phyloP scores from a whole-genome alignment of 2,888 invertebrate species.

The Morinoia aosen region DNA sequence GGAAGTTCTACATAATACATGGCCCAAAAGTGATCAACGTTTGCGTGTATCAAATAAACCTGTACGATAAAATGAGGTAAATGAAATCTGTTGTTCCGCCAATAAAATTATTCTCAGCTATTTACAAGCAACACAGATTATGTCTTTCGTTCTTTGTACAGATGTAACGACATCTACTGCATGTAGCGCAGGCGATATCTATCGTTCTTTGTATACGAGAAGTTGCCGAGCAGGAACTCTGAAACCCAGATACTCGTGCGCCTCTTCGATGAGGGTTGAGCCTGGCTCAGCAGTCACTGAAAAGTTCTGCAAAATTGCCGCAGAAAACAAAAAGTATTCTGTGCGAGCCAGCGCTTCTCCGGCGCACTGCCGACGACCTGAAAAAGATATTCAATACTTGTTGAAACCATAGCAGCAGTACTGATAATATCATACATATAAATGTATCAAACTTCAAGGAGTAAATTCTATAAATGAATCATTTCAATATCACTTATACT shows the following conservation, averaged over 20 bases:
- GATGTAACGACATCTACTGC: neutral
- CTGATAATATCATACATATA: too few species aligned
- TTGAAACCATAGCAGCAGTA: too few species aligned
- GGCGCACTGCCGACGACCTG: slow-evolving; percentile 28
- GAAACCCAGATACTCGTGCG: neutral
- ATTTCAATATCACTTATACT: too few species aligned
- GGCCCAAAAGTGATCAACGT: too few species aligned
- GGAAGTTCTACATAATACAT: too few species aligned
- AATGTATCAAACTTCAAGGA: too few species aligned
- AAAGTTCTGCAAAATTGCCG: slow-evolving; percentile 36
- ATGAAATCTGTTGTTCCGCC: neutral
- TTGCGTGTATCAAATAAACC: too few species aligned
- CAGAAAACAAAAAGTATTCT: slow-evolving; percentile 34
- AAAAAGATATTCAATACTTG: too few species aligned
- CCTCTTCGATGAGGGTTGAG: neutral
- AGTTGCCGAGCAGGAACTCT: neutral
- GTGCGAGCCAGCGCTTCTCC: slow-evolving; percentile 37
- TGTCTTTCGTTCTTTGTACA: neutral
- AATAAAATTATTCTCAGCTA: neutral
- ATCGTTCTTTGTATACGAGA: neutral
- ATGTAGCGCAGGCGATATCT: neutral
- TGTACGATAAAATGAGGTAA: too few species aligned
- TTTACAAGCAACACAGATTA: neutral
- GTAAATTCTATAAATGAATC: too few species aligned
- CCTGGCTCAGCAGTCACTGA: neutral